phyloP scores from a whole-genome alignment of 2,797 vertebrate genomes.

The Molossus molossus region DNA sequence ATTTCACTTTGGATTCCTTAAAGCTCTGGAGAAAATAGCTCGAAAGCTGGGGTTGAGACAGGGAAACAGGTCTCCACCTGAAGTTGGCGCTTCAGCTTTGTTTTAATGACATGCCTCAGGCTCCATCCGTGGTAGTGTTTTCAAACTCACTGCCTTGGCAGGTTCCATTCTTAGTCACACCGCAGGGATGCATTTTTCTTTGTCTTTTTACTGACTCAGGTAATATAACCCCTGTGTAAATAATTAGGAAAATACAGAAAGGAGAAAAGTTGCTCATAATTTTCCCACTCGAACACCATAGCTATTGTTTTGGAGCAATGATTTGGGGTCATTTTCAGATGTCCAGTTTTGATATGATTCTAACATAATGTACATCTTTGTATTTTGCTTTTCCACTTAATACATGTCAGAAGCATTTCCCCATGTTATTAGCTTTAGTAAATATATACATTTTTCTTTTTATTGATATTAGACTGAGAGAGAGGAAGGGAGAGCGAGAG shows the following conservation, averaged over 20 bases:
- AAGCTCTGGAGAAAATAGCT: not conserved
- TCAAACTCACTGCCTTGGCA: not conserved
- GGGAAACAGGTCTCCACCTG: not conserved
- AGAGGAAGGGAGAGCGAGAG: no score
- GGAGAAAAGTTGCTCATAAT: slow-evolving; percentile 46
- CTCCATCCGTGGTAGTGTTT: not conserved
- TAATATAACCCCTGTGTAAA: slow-evolving; percentile 13
- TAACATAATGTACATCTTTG: slow-evolving; percentile 1
- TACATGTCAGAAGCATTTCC: not conserved
- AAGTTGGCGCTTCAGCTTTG: not conserved
- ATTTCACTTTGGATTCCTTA: slow-evolving; percentile 52
- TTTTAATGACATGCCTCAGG: not conserved
- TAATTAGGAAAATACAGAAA: slow-evolving; percentile 52
- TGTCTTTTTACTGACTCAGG: slow-evolving; percentile 46
- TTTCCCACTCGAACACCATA: not conserved
- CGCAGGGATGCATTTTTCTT: slow-evolving; percentile 27
- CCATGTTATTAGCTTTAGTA: slow-evolving; percentile 24
- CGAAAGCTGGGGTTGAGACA: not conserved
- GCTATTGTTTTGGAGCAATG: not conserved
- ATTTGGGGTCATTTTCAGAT: slow-evolving; percentile 58
- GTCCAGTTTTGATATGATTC: slow-evolving; percentile 43
- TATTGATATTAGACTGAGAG: no score
- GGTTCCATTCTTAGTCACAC: not conserved
- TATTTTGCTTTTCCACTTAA: slow-evolving; percentile 48
- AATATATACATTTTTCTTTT: not conserved